Evolutionary conservation across 1,140 invertebrate genomes (phyloP), one percentile per base, ranked within the genome.

Genomic region (Drosophila ironensis): DNA sequence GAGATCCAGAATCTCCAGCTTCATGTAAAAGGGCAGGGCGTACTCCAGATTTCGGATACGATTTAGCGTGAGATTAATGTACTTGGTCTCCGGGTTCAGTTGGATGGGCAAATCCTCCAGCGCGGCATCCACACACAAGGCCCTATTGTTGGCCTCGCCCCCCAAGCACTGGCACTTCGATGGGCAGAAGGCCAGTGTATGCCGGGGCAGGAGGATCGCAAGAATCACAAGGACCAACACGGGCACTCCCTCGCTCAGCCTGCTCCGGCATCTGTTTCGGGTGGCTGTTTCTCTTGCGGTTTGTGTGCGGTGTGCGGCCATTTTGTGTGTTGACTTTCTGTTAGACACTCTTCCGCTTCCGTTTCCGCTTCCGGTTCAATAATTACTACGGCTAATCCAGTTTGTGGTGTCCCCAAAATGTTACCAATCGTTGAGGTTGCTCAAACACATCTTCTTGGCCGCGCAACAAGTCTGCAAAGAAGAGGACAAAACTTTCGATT

Each of bases 51-150:
- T 94, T 70, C 91, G 91, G 69, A 96, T 95, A 35, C 93, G 92
- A 87, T 96, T 96, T 66, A 92, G 92, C 0, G 94, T 94, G 24
- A 96, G 92, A 76, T 95, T 95, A 76, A 96, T 94, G 82, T 94
- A 93, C 16, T 92, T 93, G 22, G 95, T 92, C 81, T 95, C 94
- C n/a, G 95, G 95, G 87, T 97, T 97, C 67, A 97, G 92, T 80
- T 96, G 95, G 56, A 97, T 96, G 24, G 96, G 96, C 22, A 97
- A 94, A 67, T 96, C 94, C 87, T 96, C 95, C 38, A 97, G 92
- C 38, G 92, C 92, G 7, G 94, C 95, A 66, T 93, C 93, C 52
- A 94, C 93, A 88, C 96, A 97, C 38, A 94, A 92, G 8, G 92
- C 92, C 33, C 95, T 92, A 20, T 93, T 90, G 19, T 95, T 93